Percentiles rank a stretch among this genome's conserved stretches.
phyloP scores from a whole-genome alignment of 2,888 invertebrate species.

The Calameuta pallipes region DNA sequence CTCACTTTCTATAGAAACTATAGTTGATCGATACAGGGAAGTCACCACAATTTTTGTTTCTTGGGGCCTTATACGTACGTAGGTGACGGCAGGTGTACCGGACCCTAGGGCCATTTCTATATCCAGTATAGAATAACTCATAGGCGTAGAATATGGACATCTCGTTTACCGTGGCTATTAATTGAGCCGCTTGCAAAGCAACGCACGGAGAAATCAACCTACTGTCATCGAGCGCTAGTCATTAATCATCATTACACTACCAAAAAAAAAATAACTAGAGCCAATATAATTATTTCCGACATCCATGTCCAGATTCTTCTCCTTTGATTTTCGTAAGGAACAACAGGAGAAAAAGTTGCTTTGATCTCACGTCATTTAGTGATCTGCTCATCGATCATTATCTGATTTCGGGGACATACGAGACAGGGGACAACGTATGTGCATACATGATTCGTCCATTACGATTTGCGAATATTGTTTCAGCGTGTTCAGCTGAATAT shows the following conservation, averaged over 20 bases:
- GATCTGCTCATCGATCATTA: background rate
- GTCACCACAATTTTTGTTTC: background rate
- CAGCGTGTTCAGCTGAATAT: background rate
- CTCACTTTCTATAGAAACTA: background rate
- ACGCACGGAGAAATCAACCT: background rate
- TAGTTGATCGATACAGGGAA: background rate
- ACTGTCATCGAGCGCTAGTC: background rate
- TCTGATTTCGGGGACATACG: background rate
- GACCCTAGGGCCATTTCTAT: conserved; percentile 13
- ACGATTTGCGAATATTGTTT: background rate
- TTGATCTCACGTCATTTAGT: background rate
- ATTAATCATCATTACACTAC: background rate
- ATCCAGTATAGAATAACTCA: background rate
- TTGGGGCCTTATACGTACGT: background rate
- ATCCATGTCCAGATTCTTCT: background rate
- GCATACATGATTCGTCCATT: background rate
- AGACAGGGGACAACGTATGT: background rate
- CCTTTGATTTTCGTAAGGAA: background rate
- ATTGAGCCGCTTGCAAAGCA: background rate
- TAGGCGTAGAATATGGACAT: background rate
- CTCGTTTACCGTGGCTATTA: background rate
- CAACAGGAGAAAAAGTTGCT: background rate
- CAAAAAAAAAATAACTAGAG: background rate
- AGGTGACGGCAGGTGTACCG: conserved; percentile 15
- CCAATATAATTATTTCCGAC: background rate